phyloP scores from a whole-genome alignment of 2,113 vertebrate genomes.

The Tylochromis polylepis region DNA sequence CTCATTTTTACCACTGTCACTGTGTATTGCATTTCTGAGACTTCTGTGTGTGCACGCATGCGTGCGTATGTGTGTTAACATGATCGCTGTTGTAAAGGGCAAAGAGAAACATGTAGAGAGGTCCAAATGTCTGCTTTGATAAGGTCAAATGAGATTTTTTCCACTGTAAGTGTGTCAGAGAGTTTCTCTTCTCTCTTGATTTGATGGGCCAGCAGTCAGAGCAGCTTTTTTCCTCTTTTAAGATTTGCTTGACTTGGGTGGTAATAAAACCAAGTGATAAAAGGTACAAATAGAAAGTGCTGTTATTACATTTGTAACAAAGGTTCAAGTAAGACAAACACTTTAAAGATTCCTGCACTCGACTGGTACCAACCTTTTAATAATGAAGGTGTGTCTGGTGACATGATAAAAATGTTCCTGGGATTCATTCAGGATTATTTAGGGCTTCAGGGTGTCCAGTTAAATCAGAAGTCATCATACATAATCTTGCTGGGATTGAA shows the following conservation, averaged over 20 bases:
- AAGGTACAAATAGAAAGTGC: not conserved
- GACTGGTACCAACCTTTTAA: not conserved
- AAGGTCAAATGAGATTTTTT: constrained; percentile 57
- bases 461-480: not conserved
- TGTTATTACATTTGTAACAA: not conserved
- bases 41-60: not conserved
- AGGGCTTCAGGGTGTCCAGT: not conserved
- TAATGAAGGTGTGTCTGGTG: not conserved
- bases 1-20: constrained; percentile 34
- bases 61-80: constrained; percentile 12
- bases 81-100: constrained; percentile 50
- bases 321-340: not conserved
- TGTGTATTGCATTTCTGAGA: constrained; percentile 14
- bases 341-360: not conserved
- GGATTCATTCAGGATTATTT: not conserved
- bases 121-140: constrained; percentile 57
- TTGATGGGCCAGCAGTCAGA: constrained; percentile 20
- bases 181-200: constrained; percentile 32
- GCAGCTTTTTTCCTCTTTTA: not conserved
- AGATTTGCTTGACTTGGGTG: not conserved
- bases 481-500: not conserved
- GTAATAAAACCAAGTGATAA: not conserved
- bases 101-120: constrained; percentile 58
- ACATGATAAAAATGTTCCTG: not conserved
- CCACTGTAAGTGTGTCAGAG: not conserved